These are phyloP conservation scores for Pterocles orientalis DNA, from an alignment of 2,113 vertebrate genomes.

Conservation along the genomic window DNA sequence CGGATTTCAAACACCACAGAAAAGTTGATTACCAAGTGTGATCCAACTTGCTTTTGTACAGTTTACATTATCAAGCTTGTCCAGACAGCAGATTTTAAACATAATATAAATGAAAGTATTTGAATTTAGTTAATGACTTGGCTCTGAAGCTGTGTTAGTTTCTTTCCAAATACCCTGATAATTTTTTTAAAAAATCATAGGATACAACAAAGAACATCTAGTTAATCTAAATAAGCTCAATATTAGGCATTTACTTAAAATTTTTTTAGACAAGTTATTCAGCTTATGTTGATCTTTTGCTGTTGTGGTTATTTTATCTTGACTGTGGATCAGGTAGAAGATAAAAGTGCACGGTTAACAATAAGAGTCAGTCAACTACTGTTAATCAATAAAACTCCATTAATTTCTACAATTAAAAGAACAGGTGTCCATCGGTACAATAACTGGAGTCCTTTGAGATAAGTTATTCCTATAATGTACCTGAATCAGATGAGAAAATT, in stretches of 20 bases:
- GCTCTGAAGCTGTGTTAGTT: neutral
- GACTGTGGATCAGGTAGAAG: neutral
- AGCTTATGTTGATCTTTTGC: neutral
- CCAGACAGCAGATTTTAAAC: conserved; percentile 1
- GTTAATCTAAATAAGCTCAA: neutral
- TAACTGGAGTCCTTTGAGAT: neutral
- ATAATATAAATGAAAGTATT: conserved; percentile 30
- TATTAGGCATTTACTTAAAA: neutral
- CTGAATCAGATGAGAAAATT: neutral
- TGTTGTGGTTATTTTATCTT: neutral
- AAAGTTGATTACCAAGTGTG: neutral
- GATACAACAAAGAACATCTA: neutral
- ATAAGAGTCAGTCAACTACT: neutral
- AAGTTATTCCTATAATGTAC: neutral
- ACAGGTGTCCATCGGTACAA: neutral
- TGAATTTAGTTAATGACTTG: conserved; percentile 19
- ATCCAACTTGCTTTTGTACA: neutral
- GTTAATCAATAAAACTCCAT: neutral
- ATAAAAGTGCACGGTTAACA: neutral
- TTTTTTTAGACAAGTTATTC: neutral
- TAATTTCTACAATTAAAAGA: neutral
- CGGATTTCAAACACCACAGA: neutral
- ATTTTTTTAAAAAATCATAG: neutral
- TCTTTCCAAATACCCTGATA: neutral
- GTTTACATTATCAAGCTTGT: conserved; percentile 13